phyloP scores from a whole-genome alignment of 2,888 invertebrate genomes.

The Pemphredon lugubris region DNA sequence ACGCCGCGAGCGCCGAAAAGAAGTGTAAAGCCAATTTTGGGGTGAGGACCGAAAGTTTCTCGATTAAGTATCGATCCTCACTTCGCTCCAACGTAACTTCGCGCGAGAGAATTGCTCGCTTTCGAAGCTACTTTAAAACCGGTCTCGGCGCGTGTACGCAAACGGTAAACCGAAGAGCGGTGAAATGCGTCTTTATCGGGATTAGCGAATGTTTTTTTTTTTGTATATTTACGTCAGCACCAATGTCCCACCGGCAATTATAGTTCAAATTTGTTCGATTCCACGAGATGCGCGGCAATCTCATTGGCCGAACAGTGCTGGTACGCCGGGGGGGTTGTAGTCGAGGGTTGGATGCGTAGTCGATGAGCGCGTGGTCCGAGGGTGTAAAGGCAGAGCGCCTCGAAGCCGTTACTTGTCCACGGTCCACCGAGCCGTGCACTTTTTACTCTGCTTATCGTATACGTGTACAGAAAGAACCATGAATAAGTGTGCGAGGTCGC shows the following conservation, averaged over 20 bases:
- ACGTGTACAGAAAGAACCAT: neutral
- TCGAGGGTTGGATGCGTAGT: constrained; percentile 67
- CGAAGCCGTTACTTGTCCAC: constrained; percentile 66
- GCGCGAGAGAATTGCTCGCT: too few species aligned
- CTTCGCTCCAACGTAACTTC: too few species aligned
- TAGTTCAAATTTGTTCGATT: too few species aligned
- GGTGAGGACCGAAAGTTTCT: neutral
- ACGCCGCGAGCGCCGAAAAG: too few species aligned
- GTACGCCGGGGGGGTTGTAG: constrained; percentile 45
- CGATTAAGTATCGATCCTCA: too few species aligned
- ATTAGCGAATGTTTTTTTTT: too few species aligned
- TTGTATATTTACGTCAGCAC: too few species aligned
- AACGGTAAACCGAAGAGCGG: too few species aligned
- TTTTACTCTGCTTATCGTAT: constrained; percentile 14
- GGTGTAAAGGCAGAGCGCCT: constrained; percentile 49
- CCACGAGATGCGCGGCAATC: constrained; percentile 21
- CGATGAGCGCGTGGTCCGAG: constrained; percentile 61
- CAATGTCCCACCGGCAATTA: too few species aligned
- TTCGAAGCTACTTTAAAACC: too few species aligned
- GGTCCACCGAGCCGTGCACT: constrained; percentile 62
- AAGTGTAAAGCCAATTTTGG: neutral
- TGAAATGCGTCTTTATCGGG: too few species aligned
- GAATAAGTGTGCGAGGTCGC: neutral
- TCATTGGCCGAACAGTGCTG: constrained; percentile 26
- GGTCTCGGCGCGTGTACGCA: too few species aligned